Conservation (phyloP, 2,113 vertebrate species). For the Limnothrissa miodon region DNA sequence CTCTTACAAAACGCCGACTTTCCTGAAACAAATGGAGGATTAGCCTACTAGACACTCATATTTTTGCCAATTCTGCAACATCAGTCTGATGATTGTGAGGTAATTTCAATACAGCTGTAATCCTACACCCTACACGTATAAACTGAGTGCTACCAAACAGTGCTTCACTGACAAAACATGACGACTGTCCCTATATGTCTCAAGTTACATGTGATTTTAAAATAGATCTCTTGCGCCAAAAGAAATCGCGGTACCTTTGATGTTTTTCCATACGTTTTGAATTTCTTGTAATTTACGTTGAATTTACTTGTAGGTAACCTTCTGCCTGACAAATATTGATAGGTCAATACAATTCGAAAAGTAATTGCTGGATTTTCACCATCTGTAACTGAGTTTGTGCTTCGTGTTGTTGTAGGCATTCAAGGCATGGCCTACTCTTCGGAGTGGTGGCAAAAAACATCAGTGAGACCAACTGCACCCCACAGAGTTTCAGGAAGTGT, state of each 20-base stretch:
- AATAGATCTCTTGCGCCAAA: neutral
- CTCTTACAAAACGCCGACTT: neutral
- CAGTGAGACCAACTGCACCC: conserved; percentile 16
- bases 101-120: neutral
- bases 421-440: conserved; percentile 40
- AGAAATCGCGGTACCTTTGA: neutral
- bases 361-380: neutral
- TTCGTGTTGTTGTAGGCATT: neutral
- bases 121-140: neutral
- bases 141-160: neutral
- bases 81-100: conserved; percentile 4
- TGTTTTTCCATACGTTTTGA: neutral
- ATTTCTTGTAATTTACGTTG: neutral
- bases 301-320: neutral
- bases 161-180: neutral
- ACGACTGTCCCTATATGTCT: neutral
- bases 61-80: neutral
- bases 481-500: conserved; percentile 32
- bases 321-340: neutral
- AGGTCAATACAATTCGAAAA: neutral
- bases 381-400: neutral
- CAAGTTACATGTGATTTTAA: conserved; percentile 9
- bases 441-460: conserved; percentile 32
- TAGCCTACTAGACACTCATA: neutral
- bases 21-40: conserved; percentile 13